A percentile compares a stretch with the other conserved stretches of the same genome.
Conservation (phyloP, 2,113 vertebrate genomes). For the Fregata magnificens region DNA sequence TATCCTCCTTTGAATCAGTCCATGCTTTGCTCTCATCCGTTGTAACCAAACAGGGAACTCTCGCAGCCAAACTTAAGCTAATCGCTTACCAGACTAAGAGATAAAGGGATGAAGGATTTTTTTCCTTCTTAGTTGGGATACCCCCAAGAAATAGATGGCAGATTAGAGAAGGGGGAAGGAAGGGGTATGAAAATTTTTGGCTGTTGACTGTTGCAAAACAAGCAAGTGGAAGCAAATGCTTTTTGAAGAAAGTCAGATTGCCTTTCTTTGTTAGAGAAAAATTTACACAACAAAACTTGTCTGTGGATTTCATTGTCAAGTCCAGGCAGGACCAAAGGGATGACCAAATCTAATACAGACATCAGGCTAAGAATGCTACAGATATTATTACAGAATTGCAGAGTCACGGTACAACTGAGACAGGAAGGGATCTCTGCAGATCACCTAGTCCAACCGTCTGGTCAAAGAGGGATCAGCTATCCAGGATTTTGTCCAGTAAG, state of each 20-base stretch:
- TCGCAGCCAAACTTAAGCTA: not conserved
- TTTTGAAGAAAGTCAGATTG: not conserved
- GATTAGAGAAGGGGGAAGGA: not conserved
- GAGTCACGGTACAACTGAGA: not conserved
- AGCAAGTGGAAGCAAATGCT: not conserved
- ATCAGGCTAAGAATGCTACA: not conserved
- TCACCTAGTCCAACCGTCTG: not conserved
- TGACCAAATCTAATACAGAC: not conserved
- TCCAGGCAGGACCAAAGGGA: not conserved
- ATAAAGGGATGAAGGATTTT: not conserved
- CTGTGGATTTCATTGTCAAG: not conserved
- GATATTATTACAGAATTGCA: not conserved
- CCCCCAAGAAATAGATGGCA: not conserved
- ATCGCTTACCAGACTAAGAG: not conserved
- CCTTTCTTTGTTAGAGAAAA: not conserved
- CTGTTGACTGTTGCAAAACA: not conserved
- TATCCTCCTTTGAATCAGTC: not conserved
- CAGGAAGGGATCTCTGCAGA: not conserved
- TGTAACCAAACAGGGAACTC: not conserved
- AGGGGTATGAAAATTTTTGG: not conserved
- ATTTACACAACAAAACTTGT: not conserved
- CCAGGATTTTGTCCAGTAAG: not conserved
- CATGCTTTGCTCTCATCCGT: not conserved
- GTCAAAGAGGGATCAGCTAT: not conserved
- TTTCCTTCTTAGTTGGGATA: not conserved